Conservation (phyloP, 1,140 invertebrate genomes). For the Leucophenga varia region DNA sequence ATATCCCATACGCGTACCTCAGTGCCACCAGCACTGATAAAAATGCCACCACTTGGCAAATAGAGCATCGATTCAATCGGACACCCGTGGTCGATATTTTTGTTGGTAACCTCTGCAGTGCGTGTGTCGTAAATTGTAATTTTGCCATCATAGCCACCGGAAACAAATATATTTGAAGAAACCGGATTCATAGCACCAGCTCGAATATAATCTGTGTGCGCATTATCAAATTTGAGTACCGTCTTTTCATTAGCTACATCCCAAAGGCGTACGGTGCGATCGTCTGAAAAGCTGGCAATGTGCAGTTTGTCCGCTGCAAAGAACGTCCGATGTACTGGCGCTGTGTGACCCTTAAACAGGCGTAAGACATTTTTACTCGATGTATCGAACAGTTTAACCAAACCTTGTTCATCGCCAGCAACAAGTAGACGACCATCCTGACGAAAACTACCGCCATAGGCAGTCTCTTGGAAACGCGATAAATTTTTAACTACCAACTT, state of each 20-base stretch:
- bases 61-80: constrained; percentile 91
- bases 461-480: constrained; percentile 81
- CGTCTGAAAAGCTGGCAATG: constrained; percentile 90
- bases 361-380: constrained; percentile 75
- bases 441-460: constrained; percentile 84
- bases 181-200: constrained; percentile 77
- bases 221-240: constrained; percentile 66
- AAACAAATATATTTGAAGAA: constrained; percentile 74
- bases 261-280: constrained; percentile 86
- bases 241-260: constrained; percentile 83
- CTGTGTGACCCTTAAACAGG: constrained; percentile 61
- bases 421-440: constrained; percentile 82
- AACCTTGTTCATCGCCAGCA: constrained; percentile 85
- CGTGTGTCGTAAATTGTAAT: constrained; percentile 89
- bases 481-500: constrained; percentile 82
- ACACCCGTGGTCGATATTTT: constrained; percentile 82
- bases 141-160: constrained; percentile 91
- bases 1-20: constrained; percentile 94
- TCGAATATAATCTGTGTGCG: constrained; percentile 80
- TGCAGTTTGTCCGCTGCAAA: constrained; percentile 79
- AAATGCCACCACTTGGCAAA: constrained; percentile 85
- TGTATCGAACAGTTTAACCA: constrained; percentile 86
- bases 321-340: constrained; percentile 75
- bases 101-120: constrained; percentile 64
- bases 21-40: constrained; percentile 89